Base-by-base conservation (phyloP, 2,888 invertebrate genomes). In the Tanytarsus gracilentus region DNA sequence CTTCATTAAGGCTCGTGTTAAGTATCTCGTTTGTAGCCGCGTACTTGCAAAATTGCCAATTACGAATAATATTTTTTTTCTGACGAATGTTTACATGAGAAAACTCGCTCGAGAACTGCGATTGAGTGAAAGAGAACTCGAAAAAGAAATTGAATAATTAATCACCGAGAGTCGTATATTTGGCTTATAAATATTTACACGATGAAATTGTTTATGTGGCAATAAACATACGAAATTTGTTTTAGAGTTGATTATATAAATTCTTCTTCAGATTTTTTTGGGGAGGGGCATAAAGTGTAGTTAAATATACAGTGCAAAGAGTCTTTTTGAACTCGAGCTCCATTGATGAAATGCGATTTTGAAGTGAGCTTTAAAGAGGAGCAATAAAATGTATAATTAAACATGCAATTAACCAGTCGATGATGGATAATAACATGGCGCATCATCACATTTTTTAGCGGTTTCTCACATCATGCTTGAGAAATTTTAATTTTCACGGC, bases 201-300 rank as follows among this genome's bases (percentile, higher is more conserved):
- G 25, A 25, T 26, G 39, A 55, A 39, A 48, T 59, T 59, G 55
- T 56, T 56, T 56, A 56, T 56, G 55, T 36, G 40, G 55, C 33
- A 56, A 56, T 56, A 56, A 56, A 56, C 55, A 56, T 27, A 56
- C 36, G 40, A 56, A 56, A 56, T 56, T 56, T 56, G 55, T 56
- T 56, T n/a, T 39, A 33, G 11, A 56, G 27, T 40, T 40, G 40
- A 56, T 56, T 26, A 40, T 53, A 53, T 26, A 33, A 33, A 33
- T 11, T 23, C 18, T 44, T 16, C 44, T n/a, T n/a, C n/a, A n/a
- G n/a, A n/a, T n/a, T n/a, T n/a, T n/a, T n/a, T n/a, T n/a, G n/a
- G n/a, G 25, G 50, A 6, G 50, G 11, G 40, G 40, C 36, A 26
- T 39, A 55, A 33, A 53, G 16, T 53, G 25, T 56, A 56, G 40